Evolutionary conservation across 2,888 invertebrate species (phyloP).

Genomic region (Tiphia femorata): DNA sequence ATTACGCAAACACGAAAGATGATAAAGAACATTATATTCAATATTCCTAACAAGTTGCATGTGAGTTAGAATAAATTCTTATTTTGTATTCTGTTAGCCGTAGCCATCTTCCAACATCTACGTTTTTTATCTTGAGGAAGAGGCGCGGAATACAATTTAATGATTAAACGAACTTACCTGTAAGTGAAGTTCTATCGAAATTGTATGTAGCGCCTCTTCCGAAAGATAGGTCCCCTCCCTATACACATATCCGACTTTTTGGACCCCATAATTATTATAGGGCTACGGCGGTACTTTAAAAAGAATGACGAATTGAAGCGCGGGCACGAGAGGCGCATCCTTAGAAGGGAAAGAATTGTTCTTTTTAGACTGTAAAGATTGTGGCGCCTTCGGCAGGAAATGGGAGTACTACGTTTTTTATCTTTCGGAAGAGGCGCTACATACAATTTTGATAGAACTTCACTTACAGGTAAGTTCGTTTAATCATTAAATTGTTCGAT

Average conservation of each 20-base stretch:
- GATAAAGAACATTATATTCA: background rate
- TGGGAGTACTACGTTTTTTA: background rate
- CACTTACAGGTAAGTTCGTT: slow-evolving; percentile 1
- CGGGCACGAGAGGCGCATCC: background rate
- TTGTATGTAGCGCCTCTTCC: too few species aligned
- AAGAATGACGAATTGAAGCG: background rate
- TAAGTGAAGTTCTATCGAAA: too few species aligned
- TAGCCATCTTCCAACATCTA: background rate
- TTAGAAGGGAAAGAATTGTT: background rate
- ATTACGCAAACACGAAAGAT: background rate
- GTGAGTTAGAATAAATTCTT: background rate
- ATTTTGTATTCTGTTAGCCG: background rate
- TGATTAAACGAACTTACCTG: too few species aligned
- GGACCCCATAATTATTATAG: background rate
- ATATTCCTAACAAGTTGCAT: background rate
- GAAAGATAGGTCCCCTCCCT: too few species aligned
- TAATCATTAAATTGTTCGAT: slow-evolving; percentile 1
- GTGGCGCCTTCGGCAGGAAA: background rate
- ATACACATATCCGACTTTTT: too few species aligned
- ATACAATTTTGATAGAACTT: background rate
- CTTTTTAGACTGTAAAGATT: background rate
- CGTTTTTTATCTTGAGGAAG: background rate
- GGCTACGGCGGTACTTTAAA: background rate
- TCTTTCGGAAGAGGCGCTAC: background rate
- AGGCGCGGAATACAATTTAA: background rate